These are phyloP conservation scores for Coreius guichenoti DNA, from an alignment of 2,797 vertebrate species.

Conservation along the genomic window DNA sequence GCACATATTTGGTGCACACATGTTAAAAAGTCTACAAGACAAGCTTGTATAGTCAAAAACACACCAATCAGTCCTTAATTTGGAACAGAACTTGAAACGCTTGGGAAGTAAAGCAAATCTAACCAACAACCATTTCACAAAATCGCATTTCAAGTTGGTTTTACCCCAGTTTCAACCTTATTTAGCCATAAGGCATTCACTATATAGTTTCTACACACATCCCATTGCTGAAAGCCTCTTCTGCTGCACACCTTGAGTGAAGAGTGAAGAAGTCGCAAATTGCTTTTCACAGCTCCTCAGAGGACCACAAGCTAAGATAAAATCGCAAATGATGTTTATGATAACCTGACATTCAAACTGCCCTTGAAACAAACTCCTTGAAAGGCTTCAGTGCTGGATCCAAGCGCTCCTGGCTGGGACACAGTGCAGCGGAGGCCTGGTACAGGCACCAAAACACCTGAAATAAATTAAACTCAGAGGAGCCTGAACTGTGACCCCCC, in stretches of 20 bases:
- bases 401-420: constrained; percentile 9
- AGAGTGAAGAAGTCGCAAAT: neutral
- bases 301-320: constrained; percentile 13
- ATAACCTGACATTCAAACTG: constrained; percentile 15
- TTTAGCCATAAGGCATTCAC: neutral
- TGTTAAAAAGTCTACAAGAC: constrained; percentile 1
- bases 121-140: constrained; percentile 7
- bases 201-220: neutral
- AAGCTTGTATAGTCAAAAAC: neutral
- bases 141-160: neutral
- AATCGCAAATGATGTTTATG: constrained; percentile 7
- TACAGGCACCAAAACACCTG: constrained; percentile 71
- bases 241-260: constrained; percentile 1
- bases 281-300: constrained; percentile 1
- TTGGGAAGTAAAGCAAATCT: neutral
- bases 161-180: neutral
- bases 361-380: neutral
- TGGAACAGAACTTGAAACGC: neutral
- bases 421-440: constrained; percentile 3
- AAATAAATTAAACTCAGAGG: constrained; percentile 77
- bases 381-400: constrained; percentile 1
- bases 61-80: constrained; percentile 7
- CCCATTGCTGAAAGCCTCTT: neutral
- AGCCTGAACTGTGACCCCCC: constrained; percentile 77
- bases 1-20: neutral